These are phyloP conservation scores for Eretmochelys imbricata DNA, from an alignment of 2,113 vertebrate species.

Conservation along the genomic window DNA sequence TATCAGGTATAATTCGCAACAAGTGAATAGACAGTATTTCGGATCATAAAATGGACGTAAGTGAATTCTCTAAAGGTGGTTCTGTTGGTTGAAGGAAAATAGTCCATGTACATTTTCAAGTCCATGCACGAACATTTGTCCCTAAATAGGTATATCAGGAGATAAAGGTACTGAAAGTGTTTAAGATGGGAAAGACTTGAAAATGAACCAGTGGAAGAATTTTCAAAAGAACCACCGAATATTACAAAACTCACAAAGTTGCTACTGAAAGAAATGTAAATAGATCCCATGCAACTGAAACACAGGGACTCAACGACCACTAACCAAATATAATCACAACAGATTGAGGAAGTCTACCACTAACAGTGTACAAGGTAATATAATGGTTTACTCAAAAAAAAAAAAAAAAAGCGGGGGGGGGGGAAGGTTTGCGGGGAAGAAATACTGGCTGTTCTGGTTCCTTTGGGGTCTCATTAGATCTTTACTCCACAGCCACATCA, in stretches of 20 bases:
- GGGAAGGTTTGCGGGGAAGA: background rate
- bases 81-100: background rate
- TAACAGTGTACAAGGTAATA: background rate
- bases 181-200: background rate
- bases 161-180: accelerated
- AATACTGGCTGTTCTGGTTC: background rate
- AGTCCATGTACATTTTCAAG: background rate
- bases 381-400: background rate
- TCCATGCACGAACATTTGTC: background rate
- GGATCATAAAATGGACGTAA: background rate
- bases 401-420: background rate
- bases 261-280: background rate
- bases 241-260: background rate
- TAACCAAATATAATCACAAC: background rate
- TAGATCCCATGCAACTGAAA: background rate
- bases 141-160: background rate
- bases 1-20: too few species aligned
- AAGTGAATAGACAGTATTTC: accelerated
- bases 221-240: background rate
- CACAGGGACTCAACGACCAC: background rate
- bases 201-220: background rate
- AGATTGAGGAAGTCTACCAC: background rate
- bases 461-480: constrained; percentile 76
- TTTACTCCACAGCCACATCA: background rate
- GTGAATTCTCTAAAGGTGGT: background rate